Conservation (phyloP, 2,797 vertebrate genomes). For the Margarornis squamiger region DNA sequence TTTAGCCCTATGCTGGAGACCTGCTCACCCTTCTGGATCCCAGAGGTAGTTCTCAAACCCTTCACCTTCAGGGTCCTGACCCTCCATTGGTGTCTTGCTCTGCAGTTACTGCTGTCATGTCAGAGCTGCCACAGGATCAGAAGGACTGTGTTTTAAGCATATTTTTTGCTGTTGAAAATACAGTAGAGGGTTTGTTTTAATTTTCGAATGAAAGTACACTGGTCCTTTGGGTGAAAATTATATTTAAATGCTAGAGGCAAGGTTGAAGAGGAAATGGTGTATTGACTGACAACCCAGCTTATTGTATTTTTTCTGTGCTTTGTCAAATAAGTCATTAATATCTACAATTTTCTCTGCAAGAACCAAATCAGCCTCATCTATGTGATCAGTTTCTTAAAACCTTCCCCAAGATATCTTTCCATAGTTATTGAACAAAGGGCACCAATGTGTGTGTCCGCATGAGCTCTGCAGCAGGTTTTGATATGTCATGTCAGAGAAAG, state of each 20-base stretch:
- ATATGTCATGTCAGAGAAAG: neutral
- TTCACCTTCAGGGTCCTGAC: neutral
- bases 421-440: neutral
- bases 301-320: neutral
- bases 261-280: neutral
- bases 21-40: neutral
- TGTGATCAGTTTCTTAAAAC: neutral
- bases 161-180: neutral
- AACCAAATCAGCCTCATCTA: neutral
- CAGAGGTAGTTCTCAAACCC: neutral
- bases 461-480: neutral
- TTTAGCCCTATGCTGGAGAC: neutral
- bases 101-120: neutral
- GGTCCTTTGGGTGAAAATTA: neutral
- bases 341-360: neutral
- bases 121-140: neutral
- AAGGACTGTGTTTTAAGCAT: neutral
- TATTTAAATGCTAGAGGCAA: neutral
- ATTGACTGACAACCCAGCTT: neutral
- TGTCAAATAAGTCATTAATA: neutral
- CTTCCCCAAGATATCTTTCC: neutral
- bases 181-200: neutral
- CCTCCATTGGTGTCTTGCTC: neutral
- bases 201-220: neutral
- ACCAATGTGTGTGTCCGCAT: rapidly evolving